Evolutionary conservation across 2,797 vertebrate species (phyloP).

Genomic region (Epinephelus malabaricus): DNA sequence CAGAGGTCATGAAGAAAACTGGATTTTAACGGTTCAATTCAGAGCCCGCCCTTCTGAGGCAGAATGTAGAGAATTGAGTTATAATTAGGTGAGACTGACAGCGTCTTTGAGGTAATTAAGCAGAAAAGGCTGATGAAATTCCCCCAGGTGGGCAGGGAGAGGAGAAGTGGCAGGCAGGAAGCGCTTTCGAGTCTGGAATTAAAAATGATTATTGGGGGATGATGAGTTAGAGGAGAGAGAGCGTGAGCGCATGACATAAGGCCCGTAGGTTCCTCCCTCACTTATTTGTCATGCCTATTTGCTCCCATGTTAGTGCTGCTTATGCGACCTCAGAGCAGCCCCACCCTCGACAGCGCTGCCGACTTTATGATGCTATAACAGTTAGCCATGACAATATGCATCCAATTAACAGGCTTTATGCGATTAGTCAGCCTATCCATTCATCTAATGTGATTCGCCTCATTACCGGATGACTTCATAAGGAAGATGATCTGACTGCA

Average conservation of each 20-base stretch:
- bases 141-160: constrained; percentile 74
- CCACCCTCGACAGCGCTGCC: constrained; percentile 53
- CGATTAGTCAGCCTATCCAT: constrained; percentile 81
- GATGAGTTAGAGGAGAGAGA: constrained; percentile 50
- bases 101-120: constrained; percentile 84
- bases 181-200: constrained; percentile 68
- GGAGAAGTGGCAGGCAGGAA: constrained; percentile 60
- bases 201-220: constrained; percentile 76
- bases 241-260: constrained; percentile 16
- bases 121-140: constrained; percentile 76
- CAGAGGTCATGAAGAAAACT: constrained; percentile 63
- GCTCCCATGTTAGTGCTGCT: constrained; percentile 59
- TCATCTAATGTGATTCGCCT: constrained; percentile 82
- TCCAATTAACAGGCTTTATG: constrained; percentile 84
- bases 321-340: constrained; percentile 64
- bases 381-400: constrained; percentile 83
- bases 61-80: constrained; percentile 64
- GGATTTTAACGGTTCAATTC: constrained; percentile 75
- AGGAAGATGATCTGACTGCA: constrained; percentile 76
- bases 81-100: constrained; percentile 84
- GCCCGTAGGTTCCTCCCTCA: constrained; percentile 52
- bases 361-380: constrained; percentile 80
- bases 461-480: constrained; percentile 80
- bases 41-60: constrained; percentile 63
- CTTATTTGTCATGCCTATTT: constrained; percentile 76